Evolutionary conservation across 2,888 invertebrate species (phyloP), one percentile per base, ranked within the genome.

Genomic region (Tolmerus cingulatus): DNA sequence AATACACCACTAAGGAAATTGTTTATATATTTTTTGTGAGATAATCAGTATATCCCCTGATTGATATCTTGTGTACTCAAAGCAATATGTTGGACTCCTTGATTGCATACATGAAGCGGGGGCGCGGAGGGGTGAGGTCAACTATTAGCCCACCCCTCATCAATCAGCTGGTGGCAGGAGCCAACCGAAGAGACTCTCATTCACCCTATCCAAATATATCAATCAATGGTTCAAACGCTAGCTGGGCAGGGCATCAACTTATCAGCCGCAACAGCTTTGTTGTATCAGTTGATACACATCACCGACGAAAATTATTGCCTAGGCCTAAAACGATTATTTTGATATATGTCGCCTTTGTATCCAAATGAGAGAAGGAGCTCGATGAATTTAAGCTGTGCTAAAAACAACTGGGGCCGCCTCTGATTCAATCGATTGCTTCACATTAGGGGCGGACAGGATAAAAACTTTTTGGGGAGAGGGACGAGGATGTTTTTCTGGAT

Each of bases 261-360:
- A 82, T 82, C 82, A 57, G 57, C 82, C 66, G 57, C 82, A 82
- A 82, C 82, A 82, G 82, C 30, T 82, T 82, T 66, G 37, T 37
- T 37, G 37, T 37, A 82, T 82, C 57, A 51, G 23, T 78, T 51
- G 82, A 82, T 46, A 82, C 34, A 82, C 66, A 82, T 82, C 82
- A 57, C 66, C 57, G 30, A 55, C 66, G 82, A 57, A 66, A 82
- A 66, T 82, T 82, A 82, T 82, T 82, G 66, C 82, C 57, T 57
- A 66, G 37, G 66, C 82, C 82, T 82, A 57, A 55, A 55, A 66
- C 82, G 66, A 82, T 82, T 82, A 82, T 82, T 57, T 82, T 82
- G 82, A 82, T 82, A 82, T 57, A 57, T 82, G 51, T 37, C 19
- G n/a, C 40, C 27, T 5, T 78, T n/a, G 12, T 14, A 43, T 23